Base-by-base conservation (phyloP, 2,888 invertebrate genomes). In the Drosophila sordidula region DNA sequence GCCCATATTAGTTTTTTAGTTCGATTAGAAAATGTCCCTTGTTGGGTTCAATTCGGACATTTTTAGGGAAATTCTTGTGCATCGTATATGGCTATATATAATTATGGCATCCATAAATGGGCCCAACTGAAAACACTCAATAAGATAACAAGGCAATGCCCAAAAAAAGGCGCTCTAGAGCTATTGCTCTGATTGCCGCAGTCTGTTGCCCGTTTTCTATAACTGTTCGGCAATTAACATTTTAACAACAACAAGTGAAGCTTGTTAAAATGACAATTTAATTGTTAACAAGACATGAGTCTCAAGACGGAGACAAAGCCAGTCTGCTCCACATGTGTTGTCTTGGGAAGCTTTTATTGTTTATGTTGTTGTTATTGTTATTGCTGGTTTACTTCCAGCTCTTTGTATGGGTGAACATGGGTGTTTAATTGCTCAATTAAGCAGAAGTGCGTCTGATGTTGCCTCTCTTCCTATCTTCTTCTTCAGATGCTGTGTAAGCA, bases 221-320 rank as follows among this genome's bases (percentile, higher is more conserved):
- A 90, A 90, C 90, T 89, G 89, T 89, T 84, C 79, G 82, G 78
- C 87, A 90, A 88, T 90, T 89, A 90, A 90, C 90, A 89, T 90
- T 87, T 75, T 63, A 76, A 73, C 75, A 74, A 74, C 74, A 71
- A 70, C 72, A 73, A 89, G 85, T 89, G 79, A 75, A 71, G 90
- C 89, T 87, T 85, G 89, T 87, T 89, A 87, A 90, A 88, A 91
- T 89, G 90, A 90, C 90, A 91, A 90, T 91, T 91, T 90, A 90
- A 91, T 89, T 90, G 90, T 87, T 79, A 83, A 76, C 78, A 78
- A 81, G 77, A 75, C 82, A 80, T 78, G 78, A 70, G 68, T 65
- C 47, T 66, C 49, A 38, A 61, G 39, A 14, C 32, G 26, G 52
- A 57, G 55, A 41, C 14, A 11, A 44, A 46, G 50, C 47, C 50